Base-by-base conservation (phyloP, 1,140 invertebrate genomes). In the Camponotus vicinus region DNA sequence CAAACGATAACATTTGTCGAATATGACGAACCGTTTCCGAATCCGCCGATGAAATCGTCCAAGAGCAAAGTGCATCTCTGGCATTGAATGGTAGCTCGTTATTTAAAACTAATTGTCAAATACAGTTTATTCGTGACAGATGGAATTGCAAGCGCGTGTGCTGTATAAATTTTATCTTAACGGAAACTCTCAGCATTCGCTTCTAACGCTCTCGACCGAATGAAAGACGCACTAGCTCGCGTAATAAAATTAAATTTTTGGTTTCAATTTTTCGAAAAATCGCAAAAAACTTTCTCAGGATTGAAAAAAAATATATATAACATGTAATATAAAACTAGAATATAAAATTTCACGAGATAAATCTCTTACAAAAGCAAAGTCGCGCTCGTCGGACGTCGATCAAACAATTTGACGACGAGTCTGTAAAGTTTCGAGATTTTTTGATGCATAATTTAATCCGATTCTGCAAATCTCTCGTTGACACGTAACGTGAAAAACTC, bases 41-140 rank as follows among this genome's bases (percentile, higher is more conserved):
- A 73, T 1, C 11, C 67, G 13, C 49, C 69, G 69, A 83, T 83
- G 69, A 83, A 83, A 83, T 13, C 69, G 61, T 83, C 69, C 69
- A 83, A 83, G 15, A 61, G 18, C 37, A 73, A 61, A 73, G 8
- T 73, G 61, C 49, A 73, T 55, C 40, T 55, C 40, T 73, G 55
- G 49, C 69, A 63, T 73, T 83, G 73, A 61, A n/a, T 34, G 21
- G 40, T 40, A 71, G 37, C 27, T 61, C 13, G 18, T 40, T 73
- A n/a, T 70, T 70, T 75, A 73, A 73, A 83, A 83, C 27, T 75
- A 83, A 75, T 73, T 3, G 34, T 82, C 55, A 57, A 59, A 82
- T 66, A 73, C 55, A 18, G 18, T 63, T 82, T 69, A 82, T 71
- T 73, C 69, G 55, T 75, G 55, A 83, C 40, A 75, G 70, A 83